phyloP scores from a whole-genome alignment of 2,113 vertebrate genomes.

The Pedionomus torquatus region DNA sequence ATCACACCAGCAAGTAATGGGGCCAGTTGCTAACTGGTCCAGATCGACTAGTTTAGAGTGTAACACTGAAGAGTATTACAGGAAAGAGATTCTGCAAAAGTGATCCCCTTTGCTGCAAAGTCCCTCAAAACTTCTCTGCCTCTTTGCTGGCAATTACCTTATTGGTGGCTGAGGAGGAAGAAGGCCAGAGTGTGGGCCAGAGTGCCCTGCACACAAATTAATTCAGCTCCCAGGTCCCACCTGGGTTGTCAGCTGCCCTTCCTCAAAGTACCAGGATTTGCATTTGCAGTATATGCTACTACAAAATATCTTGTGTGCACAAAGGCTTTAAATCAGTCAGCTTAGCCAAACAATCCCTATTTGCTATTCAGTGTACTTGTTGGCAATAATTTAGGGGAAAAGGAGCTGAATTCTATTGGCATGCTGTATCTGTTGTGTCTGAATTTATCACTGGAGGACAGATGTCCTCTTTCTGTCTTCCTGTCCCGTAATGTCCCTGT shows the following conservation, averaged over 20 bases:
- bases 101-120: neutral
- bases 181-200: neutral
- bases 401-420: neutral
- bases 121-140: neutral
- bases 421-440: neutral
- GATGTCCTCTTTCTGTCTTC: neutral
- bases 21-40: neutral
- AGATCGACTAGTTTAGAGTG: neutral
- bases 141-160: neutral
- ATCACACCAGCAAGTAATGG: neutral
- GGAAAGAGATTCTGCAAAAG: neutral
- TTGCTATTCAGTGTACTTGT: neutral
- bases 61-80: neutral
- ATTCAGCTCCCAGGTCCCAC: neutral
- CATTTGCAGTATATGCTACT: neutral
- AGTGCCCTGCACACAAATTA: neutral
- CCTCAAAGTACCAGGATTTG: neutral
- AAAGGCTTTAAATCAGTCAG: neutral
- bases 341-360: conserved; percentile 9
- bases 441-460: neutral
- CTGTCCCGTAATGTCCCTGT: neutral
- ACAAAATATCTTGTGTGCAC: neutral
- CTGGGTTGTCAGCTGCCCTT: neutral
- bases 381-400: neutral
- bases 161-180: neutral